Conservation (phyloP, 2,888 invertebrate species). For the Melinaea menophilus region DNA sequence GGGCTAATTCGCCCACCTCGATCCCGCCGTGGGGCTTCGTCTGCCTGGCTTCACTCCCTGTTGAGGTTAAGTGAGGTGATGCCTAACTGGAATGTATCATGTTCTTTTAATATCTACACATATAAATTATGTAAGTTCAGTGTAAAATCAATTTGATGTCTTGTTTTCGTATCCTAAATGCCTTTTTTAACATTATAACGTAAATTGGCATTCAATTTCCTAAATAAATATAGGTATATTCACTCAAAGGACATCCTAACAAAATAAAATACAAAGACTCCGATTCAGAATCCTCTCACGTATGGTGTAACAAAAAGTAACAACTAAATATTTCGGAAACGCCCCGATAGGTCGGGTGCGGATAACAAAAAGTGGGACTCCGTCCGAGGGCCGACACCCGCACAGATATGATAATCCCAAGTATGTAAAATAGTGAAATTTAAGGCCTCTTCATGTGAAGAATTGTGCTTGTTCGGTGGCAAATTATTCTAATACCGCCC, state of each 20-base stretch:
- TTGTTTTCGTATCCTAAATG: not conserved
- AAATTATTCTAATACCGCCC: conserved; percentile 77
- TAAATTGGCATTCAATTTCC: not conserved
- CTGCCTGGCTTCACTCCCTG: conserved; percentile 55
- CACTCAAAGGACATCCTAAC: conserved; percentile 6
- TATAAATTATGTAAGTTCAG: not conserved
- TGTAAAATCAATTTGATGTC: not conserved
- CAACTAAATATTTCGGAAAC: conserved; percentile 77
- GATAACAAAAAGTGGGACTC: conserved; percentile 70
- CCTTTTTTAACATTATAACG: not conserved
- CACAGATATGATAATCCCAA: conserved; percentile 75
- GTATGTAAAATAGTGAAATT: conserved; percentile 78
- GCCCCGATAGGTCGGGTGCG: conserved; percentile 71
- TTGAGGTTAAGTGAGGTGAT: conserved; percentile 61
- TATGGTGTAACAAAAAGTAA: conserved; percentile 73
- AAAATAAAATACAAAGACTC: conserved; percentile 45
- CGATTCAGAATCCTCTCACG: conserved; percentile 73
- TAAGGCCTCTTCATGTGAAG: conserved; percentile 77
- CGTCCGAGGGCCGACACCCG: conserved; percentile 58
- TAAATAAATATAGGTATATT: conserved; percentile 8
- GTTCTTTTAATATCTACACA: conserved; percentile 2
- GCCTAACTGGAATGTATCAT: conserved; percentile 12
- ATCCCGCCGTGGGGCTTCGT: conserved; percentile 64
- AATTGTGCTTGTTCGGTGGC: conserved; percentile 72
- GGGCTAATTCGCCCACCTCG: conserved; percentile 76